These are phyloP conservation scores for Onychostoma macrolepis DNA, from an alignment of 2,113 vertebrate genomes.

Conservation along the genomic window DNA sequence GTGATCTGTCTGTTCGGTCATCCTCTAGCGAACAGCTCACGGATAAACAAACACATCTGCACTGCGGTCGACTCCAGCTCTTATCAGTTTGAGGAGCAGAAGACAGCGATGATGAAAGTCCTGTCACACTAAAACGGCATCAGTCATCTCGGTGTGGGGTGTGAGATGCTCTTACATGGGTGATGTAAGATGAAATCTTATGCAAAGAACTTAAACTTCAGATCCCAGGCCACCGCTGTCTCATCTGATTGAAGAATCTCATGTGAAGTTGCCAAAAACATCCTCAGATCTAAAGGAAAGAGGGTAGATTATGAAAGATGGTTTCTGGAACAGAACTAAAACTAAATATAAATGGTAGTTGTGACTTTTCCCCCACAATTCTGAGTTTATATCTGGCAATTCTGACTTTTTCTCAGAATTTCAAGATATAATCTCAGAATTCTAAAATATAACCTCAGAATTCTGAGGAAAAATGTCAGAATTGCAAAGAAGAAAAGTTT, in stretches of 20 bases:
- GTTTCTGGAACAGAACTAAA: not conserved
- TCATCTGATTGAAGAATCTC: not conserved
- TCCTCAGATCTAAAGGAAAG: not conserved
- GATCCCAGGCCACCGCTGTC: conserved; percentile 1
- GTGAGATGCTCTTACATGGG: conserved; percentile 1
- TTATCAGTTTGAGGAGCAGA: conserved; percentile 12
- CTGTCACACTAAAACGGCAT: not conserved
- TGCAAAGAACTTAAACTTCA: not conserved
- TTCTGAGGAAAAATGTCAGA: too few species aligned
- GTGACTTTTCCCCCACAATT: too few species aligned
- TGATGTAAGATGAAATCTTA: not conserved
- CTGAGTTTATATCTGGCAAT: too few species aligned
- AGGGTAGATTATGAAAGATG: not conserved
- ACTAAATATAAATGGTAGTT: too few species aligned
- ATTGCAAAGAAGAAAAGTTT: too few species aligned
- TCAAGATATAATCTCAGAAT: not conserved
- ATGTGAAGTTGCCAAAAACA: not conserved
- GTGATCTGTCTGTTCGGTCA: conserved; percentile 8
- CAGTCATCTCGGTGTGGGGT: not conserved
- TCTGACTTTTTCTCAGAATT: not conserved
- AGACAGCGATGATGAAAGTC: conserved; percentile 21
- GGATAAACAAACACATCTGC: conserved; percentile 3
- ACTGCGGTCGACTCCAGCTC: not conserved
- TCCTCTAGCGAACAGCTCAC: conserved; percentile 2
- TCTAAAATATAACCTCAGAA: too few species aligned